Conservation (phyloP, 23 tunicate species). For the Halocynthia roretzi region DNA sequence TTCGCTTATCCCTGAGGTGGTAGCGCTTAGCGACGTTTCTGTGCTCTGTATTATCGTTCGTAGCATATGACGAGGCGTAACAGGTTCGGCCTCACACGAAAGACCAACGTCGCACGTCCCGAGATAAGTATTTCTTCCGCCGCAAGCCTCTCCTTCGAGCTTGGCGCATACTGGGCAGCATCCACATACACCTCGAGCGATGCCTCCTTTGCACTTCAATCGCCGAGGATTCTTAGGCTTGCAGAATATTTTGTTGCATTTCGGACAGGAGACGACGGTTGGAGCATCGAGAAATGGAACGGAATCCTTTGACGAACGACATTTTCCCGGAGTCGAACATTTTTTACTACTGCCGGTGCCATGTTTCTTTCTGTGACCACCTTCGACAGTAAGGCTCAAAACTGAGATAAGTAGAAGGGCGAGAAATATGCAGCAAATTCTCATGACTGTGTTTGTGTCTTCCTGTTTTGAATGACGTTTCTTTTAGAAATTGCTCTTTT, state of each 20-base stretch:
- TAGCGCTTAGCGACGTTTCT: not conserved
- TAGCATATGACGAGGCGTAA: not conserved
- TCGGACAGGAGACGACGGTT: not conserved
- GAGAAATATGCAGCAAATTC: no score
- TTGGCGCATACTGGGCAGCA: slow-evolving; percentile 40
- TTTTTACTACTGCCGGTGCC: no score
- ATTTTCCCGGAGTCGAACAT: no score
- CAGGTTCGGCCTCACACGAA: slow-evolving; percentile 11
- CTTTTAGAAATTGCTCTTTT: no score
- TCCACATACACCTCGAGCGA: slow-evolving; percentile 22
- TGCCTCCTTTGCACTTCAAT: slow-evolving; percentile 35
- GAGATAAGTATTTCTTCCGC: slow-evolving; percentile 18
- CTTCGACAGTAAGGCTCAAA: no score
- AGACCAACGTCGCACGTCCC: slow-evolving; percentile 35
- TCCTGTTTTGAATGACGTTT: no score
- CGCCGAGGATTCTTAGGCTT: not conserved
- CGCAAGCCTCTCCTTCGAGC: slow-evolving; percentile 35
- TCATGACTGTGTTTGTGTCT: no score
- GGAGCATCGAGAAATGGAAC: no score
- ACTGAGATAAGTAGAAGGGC: no score
- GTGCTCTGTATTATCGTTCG: not conserved
- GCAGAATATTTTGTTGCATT: slow-evolving; percentile 4
- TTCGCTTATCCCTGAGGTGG: not conserved
- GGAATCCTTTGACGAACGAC: no score
- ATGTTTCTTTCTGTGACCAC: no score